Evolutionary conservation across 2,113 vertebrate species (phyloP).

Genomic region (Aspiorhynchus laticeps): DNA sequence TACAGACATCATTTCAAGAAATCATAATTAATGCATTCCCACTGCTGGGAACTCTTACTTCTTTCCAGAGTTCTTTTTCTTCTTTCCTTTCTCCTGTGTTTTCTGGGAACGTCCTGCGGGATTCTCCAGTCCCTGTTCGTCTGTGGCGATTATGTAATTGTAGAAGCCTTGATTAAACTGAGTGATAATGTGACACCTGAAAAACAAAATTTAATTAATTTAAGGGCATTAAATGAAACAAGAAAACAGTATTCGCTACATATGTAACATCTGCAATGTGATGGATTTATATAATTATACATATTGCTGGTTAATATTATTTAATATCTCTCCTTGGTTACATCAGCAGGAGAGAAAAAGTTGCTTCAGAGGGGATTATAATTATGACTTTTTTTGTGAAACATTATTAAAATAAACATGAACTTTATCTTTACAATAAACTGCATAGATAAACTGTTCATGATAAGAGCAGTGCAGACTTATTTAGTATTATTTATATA

Average conservation of each 20-base stretch:
- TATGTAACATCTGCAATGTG: not conserved
- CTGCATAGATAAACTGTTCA: no score
- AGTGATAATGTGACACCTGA: slow-evolving; percentile 89
- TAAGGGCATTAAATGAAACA: not conserved
- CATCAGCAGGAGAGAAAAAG: not conserved
- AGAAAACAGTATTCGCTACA: not conserved
- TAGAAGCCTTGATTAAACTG: slow-evolving; percentile 95
- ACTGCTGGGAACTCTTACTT: slow-evolving; percentile 50
- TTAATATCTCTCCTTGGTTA: not conserved
- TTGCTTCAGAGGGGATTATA: not conserved
- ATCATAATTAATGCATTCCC: not conserved
- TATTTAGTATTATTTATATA: no score
- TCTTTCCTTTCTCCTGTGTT: slow-evolving; percentile 65
- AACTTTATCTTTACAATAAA: no score
- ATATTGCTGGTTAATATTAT: not conserved
- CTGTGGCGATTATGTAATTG: slow-evolving; percentile 89
- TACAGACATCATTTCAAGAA: not conserved
- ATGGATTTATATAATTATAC: not conserved
- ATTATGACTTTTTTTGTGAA: not conserved
- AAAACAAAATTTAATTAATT: not conserved
- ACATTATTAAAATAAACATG: no score
- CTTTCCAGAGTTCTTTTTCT: slow-evolving; percentile 60
- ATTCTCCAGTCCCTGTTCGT: slow-evolving; percentile 76
- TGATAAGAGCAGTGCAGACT: no score
- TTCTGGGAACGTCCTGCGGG: slow-evolving; percentile 37